These are phyloP conservation scores for Megaptera novaeangliae DNA, from an alignment of 2,113 vertebrate species.

Conservation along the genomic window DNA sequence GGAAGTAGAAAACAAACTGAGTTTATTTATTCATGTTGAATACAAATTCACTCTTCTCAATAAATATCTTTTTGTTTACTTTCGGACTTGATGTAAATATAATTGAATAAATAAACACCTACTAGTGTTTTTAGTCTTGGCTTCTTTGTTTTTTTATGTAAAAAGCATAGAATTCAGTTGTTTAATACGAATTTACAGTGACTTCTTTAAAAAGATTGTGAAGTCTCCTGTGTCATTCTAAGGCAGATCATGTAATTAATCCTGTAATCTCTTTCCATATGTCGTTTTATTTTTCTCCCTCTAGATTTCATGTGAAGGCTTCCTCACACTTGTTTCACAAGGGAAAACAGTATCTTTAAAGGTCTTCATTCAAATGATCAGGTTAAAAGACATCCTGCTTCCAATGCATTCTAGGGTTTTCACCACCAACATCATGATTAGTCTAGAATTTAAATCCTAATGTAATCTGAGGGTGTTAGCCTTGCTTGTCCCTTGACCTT, in stretches of 20 bases:
- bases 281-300: slow-evolving; percentile 78
- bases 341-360: not conserved
- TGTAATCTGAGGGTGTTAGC: not conserved
- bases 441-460: not conserved
- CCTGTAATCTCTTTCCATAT: slow-evolving; percentile 89
- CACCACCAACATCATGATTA: not conserved
- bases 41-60: not conserved
- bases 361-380: slow-evolving; percentile 24
- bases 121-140: not conserved
- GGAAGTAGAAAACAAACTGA: not conserved
- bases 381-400: slow-evolving; percentile 8
- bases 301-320: slow-evolving; percentile 28
- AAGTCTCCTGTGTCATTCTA: slow-evolving; percentile 77
- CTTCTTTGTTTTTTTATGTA: not conserved
- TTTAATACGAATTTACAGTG: not conserved
- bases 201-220: not conserved
- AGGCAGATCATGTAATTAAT: slow-evolving; percentile 87
- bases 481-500: not conserved
- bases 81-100: not conserved
- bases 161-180: not conserved
- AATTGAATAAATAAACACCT: not conserved
- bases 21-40: not conserved
- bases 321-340: not conserved
- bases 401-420: not conserved
- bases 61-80: not conserved